phyloP scores from a whole-genome alignment of 2,113 vertebrate genomes.

The Anas platyrhynchos region DNA sequence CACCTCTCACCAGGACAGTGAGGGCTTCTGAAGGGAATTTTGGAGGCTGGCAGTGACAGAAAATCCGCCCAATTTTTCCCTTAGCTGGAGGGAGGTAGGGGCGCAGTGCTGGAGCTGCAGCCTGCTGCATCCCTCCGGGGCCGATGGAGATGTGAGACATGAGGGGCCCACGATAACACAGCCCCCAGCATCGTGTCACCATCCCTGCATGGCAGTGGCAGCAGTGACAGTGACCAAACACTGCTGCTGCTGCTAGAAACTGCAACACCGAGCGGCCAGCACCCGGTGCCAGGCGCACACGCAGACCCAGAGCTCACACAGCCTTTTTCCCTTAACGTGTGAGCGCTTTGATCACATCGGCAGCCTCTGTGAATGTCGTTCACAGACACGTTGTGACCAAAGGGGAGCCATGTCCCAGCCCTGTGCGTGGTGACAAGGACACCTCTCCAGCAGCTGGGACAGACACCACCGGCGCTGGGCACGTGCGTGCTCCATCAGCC shows the following conservation, averaged over 20 bases:
- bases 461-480: neutral
- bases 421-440: neutral
- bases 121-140: fast-evolving
- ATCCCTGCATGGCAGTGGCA: neutral
- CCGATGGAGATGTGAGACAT: fast-evolving
- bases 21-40: neutral
- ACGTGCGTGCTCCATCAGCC: fast-evolving
- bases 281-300: neutral
- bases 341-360: neutral
- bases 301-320: neutral
- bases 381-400: neutral
- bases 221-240: neutral
- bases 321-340: neutral
- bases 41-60: neutral
- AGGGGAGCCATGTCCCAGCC: fast-evolving
- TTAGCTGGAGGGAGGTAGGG: neutral
- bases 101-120: neutral
- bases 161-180: neutral
- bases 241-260: neutral
- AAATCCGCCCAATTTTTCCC: neutral
- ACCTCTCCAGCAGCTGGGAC: neutral
- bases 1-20: neutral
- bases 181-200: neutral
- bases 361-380: neutral
- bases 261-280: neutral